Evolutionary conservation across 1,140 invertebrate species (phyloP), one percentile per base, ranked within the genome.

Genomic region (Hestina assimilis): DNA sequence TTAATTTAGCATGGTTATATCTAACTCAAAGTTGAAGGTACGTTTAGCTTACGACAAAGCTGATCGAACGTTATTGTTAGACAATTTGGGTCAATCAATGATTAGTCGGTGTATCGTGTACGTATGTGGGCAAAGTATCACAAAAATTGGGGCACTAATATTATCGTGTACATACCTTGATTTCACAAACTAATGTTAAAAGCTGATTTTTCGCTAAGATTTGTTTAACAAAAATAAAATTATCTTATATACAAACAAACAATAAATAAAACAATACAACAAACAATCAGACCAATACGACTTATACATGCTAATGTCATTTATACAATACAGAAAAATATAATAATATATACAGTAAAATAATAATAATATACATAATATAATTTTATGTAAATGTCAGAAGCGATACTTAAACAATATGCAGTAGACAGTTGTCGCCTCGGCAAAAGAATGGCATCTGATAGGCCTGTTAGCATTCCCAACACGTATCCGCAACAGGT

Each of bases 81-180:
- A 68, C 66, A 72, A 83, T 83, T 83, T 71, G 63, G 82, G 82
- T 75, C 79, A 79, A 78, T 81, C 75, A 70, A 78, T 81, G 72
- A 70, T 66, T 68, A 65, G 51, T 31, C 53, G 45, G 45, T 47
- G 17, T 38, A 40, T 46, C 54, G 54, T 28, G 15, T 48, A 53
- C 29, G 17, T 52, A 31, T 38, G 28, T 45, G 14, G 24, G 28
- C 21, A 33, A 29, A 29, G 41, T 58, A 28, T 50, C 35, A 31
- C 12, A 21, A 48, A 48, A 42, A 24, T 21, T 20, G 9, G 33
- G 24, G 17, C 12, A 20, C 1, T 15, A 6, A 23, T 12, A 23
- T 38, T 9, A 7, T n/a, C n/a, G n/a, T n/a, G n/a, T n/a, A n/a
- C 8, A 28, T 8, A 9, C 24, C 24, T n/a, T 28, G n/a, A 28